Evolutionary conservation across 1,140 invertebrate species (phyloP), one percentile per base, ranked within the genome.

Genomic region (Sitophilus oryzae): DNA sequence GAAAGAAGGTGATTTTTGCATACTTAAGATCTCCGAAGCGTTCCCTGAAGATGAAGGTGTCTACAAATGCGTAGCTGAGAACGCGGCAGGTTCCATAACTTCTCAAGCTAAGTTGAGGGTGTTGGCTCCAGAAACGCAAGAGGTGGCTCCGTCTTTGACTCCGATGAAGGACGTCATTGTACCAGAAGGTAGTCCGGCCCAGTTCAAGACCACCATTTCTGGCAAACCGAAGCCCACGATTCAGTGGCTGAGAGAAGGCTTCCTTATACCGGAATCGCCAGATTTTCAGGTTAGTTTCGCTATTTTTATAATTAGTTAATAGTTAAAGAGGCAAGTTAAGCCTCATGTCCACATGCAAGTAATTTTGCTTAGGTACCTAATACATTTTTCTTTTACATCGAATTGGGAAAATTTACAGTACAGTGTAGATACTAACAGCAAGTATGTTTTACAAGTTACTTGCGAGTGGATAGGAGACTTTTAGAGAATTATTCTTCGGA

Each of bases 1-100:
- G 11, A 83, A 88, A 60, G 85, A 93, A 55, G 89, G 86, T 25
- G 92, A 95, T 62, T 79, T 82, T 20, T 91, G 88, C 65, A 89
- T 85, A 18, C 74, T 97, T 11, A 83, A 81, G 60, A 92, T 95
- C 60, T 88, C 88, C 0, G 90, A 96, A 77, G 91, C 89, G 23
- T 95, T 94, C 79, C 91, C 91, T n/a, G 93, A 96, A 75, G 93
- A 96, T 66, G 91, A 95, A 73, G 93, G 91, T 5, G 79, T 82
- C 23, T 96, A 95, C 68, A 90, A 89, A 72, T 95, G 91, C 66
- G 82, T 93, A 18, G 90, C 89, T 2, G 84, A 85, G 49, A 96
- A 93, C 71, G 79, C 86, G 15, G 84, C 83, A 49, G 94, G 94
- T 43, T 82, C 86, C 60, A 82, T 87, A 1, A 84, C 82, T 8